Evolutionary conservation across 1,140 invertebrate species (phyloP), one percentile per base, ranked within the genome.

Genomic region (Drosophila varians): DNA sequence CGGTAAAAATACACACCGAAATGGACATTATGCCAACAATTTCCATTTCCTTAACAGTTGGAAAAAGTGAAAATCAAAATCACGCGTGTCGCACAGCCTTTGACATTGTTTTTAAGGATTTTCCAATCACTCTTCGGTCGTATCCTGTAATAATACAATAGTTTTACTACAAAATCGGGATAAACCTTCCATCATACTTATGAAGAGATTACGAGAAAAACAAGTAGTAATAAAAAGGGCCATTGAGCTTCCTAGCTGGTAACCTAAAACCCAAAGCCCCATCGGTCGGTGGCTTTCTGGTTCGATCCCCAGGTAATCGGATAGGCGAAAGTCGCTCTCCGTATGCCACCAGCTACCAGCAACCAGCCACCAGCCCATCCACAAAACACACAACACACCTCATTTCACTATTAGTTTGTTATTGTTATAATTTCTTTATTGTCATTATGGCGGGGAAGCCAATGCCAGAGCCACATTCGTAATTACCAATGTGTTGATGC

Each of bases 381-480:
- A 7, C 16, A 16, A 8, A 7, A 9, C 38, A 18, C 16, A 9
- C 38, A 18, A 12, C 38, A 14, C 56, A 18, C 9, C 64, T 62
- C 69, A 72, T 62, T 72, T 62, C 65, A 61, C 69, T 72, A 84
- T 86, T 84, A 83, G 77, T 82, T 83, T 77, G 75, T 82, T 77
- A 82, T 82, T 84, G 80, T 84, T 86, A 84, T 86, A 87, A 84
- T 86, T 86, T 86, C 68, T 84, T 84, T 84, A 82, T 83, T 82
- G 74, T 83, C 73, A 83, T 74, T 82, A 69, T 79, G 43, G 75
- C 42, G 76, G 68, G 55, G 74, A 77, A 62, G 55, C 69, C 57
- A 65, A 72, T 65, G 36, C 26, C 46, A 62, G 60, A 40, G 42
- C 64, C 61, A 66, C 64, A 68, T 66, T 68, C 62, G 64, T 68